phyloP scores from a whole-genome alignment of 2,797 vertebrate genomes.

The Falco concolor region DNA sequence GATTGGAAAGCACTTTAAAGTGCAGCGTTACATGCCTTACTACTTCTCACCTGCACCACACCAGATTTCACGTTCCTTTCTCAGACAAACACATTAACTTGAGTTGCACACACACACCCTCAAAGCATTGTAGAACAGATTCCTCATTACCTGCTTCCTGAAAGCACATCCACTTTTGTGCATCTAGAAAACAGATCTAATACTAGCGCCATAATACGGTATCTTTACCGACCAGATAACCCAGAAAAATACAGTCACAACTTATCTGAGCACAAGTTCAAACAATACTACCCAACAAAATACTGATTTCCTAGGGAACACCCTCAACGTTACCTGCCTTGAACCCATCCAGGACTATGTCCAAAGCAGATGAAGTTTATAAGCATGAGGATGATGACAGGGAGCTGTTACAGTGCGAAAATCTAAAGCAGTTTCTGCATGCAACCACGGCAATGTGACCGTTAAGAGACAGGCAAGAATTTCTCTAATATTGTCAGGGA shows the following conservation, averaged over 20 bases:
- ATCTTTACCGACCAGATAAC: not conserved
- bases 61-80: not conserved
- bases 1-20: not conserved
- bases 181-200: not conserved
- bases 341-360: not conserved
- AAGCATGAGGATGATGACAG: not conserved
- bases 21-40: not conserved
- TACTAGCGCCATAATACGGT: not conserved
- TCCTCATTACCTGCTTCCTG: not conserved
- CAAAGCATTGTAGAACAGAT: not conserved
- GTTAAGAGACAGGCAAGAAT: not conserved
- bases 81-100: not conserved
- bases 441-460: not conserved
- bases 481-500: not conserved
- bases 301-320: not conserved
- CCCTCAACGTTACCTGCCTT: not conserved
- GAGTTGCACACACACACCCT: not conserved
- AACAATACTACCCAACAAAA: not conserved
- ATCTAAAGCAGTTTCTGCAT: not conserved
- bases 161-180: not conserved
- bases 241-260: not conserved
- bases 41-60: not conserved
- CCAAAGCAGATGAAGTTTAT: not conserved
- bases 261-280: not conserved
- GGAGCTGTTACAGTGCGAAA: not conserved